phyloP scores from a whole-genome alignment of 2,113 vertebrate species.

The Bujurquina vittata region DNA sequence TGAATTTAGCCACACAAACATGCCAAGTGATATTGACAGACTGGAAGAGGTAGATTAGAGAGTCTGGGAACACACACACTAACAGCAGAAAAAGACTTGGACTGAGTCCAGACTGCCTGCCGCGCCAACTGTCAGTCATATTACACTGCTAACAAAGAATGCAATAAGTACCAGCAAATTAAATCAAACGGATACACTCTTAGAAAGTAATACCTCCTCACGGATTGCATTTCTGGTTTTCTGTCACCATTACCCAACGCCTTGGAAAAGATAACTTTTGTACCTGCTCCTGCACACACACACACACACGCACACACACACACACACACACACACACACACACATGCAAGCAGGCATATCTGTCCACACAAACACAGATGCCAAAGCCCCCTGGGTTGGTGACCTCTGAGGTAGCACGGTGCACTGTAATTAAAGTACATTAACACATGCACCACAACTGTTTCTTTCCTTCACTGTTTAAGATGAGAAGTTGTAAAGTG shows the following conservation, averaged over 20 bases:
- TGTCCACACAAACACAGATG: slow-evolving; percentile 46
- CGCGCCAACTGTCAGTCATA: slow-evolving; percentile 71
- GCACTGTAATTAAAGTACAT: slow-evolving; percentile 69
- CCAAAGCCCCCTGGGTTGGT: slow-evolving; percentile 18
- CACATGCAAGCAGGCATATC: slow-evolving; percentile 4
- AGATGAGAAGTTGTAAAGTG: slow-evolving; percentile 48
- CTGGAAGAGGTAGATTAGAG: slow-evolving; percentile 37
- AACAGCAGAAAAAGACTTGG: slow-evolving; percentile 51
- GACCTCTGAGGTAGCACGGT: slow-evolving; percentile 48
- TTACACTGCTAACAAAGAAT: slow-evolving; percentile 73
- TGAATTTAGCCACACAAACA: slow-evolving; percentile 15
- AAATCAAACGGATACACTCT: slow-evolving; percentile 69
- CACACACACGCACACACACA: slow-evolving; percentile 11
- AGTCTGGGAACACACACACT: slow-evolving; percentile 35
- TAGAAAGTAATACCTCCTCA: slow-evolving; percentile 58
- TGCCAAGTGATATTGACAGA: slow-evolving; percentile 28
- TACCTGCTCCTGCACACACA: slow-evolving; percentile 31
- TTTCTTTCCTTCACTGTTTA: slow-evolving; percentile 21
- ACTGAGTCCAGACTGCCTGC: slow-evolving; percentile 45
- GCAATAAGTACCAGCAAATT: slow-evolving; percentile 76
- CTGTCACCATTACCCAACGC: slow-evolving; percentile 40
- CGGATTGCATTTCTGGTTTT: slow-evolving; percentile 64
- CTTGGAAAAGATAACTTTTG: slow-evolving; percentile 40
- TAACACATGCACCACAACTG: slow-evolving; percentile 64
- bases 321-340: neutral